Evolutionary conservation across 1,140 invertebrate species (phyloP).

Genomic region (Parapsyche elsis): DNA sequence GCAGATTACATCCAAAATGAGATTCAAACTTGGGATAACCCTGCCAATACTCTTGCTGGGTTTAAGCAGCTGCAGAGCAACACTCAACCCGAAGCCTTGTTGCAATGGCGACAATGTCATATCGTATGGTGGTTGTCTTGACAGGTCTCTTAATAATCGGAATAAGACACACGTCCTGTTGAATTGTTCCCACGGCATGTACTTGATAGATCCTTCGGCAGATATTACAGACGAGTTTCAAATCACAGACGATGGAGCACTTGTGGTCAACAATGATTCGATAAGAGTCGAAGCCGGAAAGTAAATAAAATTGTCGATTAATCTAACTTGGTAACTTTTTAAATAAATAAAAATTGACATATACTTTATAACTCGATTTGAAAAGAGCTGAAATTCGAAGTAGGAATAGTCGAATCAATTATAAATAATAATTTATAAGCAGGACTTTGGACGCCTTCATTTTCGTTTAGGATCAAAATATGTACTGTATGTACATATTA

Average conservation of each 20-base stretch:
- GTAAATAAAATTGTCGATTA: too few relatives aligned
- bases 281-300: not conserved
- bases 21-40: not conserved
- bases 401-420: too few relatives aligned
- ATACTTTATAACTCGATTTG: too few relatives aligned
- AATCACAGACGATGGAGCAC: not conserved
- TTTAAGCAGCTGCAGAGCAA: not conserved
- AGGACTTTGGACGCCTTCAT: too few relatives aligned
- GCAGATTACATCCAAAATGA: not conserved
- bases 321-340: too few relatives aligned
- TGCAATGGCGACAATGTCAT: slow-evolving; percentile 49
- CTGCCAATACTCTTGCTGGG: not conserved
- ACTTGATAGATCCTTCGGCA: slow-evolving; percentile 35
- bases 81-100: slow-evolving; percentile 34
- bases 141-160: not conserved
- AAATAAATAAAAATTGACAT: too few relatives aligned
- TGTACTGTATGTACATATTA: too few relatives aligned
- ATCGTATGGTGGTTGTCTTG: not conserved
- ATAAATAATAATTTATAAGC: too few relatives aligned
- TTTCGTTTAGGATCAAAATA: too few relatives aligned
- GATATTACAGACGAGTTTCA: not conserved
- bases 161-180: not conserved
- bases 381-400: too few relatives aligned
- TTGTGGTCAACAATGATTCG: not conserved
- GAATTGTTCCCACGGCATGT: slow-evolving; percentile 43